Percentiles rank a stretch among this genome's conserved stretches.
Conservation (phyloP, 2,797 vertebrate species). For the Sebastes taczanowskii region DNA sequence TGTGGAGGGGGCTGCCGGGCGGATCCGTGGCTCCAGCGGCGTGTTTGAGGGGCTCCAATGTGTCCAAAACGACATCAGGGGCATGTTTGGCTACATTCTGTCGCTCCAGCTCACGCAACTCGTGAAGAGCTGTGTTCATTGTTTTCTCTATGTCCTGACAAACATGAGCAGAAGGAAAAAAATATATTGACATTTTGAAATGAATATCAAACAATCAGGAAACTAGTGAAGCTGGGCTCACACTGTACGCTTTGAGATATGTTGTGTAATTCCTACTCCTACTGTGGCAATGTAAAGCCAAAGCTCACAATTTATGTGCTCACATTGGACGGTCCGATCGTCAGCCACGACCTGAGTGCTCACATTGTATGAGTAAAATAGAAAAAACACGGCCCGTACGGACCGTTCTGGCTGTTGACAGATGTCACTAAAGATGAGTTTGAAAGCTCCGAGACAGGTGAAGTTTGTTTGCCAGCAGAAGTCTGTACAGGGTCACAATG, state of each 20-base stretch:
- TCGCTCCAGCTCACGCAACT: slow-evolving; percentile 92
- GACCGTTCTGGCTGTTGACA: no score
- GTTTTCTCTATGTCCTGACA: slow-evolving; percentile 96
- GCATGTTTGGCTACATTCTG: slow-evolving; percentile 96
- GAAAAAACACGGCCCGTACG: no score
- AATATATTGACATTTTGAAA: background rate
- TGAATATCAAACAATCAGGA: background rate
- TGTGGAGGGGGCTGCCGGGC: slow-evolving; percentile 91
- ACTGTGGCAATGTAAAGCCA: no score
- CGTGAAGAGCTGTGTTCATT: slow-evolving; percentile 94
- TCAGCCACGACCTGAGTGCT: no score
- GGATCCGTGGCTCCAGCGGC: slow-evolving; percentile 72
- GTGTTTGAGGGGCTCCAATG: slow-evolving; percentile 92
- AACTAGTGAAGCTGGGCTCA: background rate
- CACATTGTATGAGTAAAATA: no score
- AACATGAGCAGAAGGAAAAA: slow-evolving; percentile 17
- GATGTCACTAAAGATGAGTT: fast-evolving
- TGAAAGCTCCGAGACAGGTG: no score
- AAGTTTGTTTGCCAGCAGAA: no score
- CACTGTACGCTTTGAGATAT: fast-evolving
- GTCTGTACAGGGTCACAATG: no score
- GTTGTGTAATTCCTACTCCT: no score
- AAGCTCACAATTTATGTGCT: no score
- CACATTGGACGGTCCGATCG: fast-evolving
- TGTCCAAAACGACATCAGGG: slow-evolving; percentile 94